A percentile compares a stretch with the other conserved stretches of the same genome.
These are phyloP conservation scores for Drosophila fulvimacula DNA, from an alignment of 2,888 invertebrate genomes.

Conservation along the genomic window DNA sequence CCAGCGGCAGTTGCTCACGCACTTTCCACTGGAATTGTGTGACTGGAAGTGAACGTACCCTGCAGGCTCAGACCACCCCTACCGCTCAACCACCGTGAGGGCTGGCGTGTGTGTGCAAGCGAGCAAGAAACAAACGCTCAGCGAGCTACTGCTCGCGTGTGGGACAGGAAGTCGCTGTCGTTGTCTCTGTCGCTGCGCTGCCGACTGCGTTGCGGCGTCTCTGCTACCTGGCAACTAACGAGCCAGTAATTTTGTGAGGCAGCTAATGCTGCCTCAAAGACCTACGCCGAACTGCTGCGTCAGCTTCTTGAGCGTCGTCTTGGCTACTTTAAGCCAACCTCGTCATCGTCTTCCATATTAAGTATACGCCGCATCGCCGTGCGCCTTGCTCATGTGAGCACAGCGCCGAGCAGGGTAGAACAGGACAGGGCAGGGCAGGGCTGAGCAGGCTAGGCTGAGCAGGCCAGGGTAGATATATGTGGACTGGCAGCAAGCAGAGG, in stretches of 20 bases:
- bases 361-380: constrained; percentile 58
- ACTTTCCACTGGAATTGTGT: constrained; percentile 74
- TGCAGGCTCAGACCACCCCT: constrained; percentile 32
- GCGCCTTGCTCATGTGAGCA: constrained; percentile 48
- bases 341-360: constrained; percentile 64
- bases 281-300: constrained; percentile 36
- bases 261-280: constrained; percentile 61
- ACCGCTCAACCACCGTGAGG: constrained; percentile 34
- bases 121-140: constrained; percentile 7
- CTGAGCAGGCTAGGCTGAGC: constrained; percentile 9
- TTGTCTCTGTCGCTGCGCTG: constrained; percentile 22
- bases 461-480: constrained; percentile 35
- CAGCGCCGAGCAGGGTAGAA: constrained; percentile 9
- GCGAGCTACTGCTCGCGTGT: constrained; percentile 4
- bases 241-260: constrained; percentile 77
- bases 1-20: constrained; percentile 63
- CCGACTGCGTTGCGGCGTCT: constrained; percentile 9
- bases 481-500: constrained; percentile 34
- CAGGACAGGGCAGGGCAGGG: constrained; percentile 16
- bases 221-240: constrained; percentile 75
- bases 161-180: constrained; percentile 25
- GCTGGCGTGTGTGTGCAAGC: constrained; percentile 36
- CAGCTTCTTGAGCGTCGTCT: constrained; percentile 61
- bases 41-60: constrained; percentile 64
- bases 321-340: constrained; percentile 72